A percentile compares a stretch with the other conserved stretches of the same genome.
Conservation (phyloP, 1,140 invertebrate species). For the Leptopilina boulardi region DNA sequence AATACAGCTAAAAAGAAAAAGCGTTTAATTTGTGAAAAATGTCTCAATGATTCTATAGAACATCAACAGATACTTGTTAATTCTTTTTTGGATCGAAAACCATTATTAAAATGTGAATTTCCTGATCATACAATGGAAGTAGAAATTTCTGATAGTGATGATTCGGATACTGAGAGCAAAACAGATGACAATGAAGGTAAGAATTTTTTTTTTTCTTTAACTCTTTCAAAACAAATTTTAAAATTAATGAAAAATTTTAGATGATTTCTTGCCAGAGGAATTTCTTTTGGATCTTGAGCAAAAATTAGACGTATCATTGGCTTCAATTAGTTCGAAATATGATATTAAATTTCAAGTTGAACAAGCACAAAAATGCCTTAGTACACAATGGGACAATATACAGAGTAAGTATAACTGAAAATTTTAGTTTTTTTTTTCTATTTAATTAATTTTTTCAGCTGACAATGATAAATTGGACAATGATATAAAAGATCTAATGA, state of each 20-base stretch:
- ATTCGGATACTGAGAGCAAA: conserved; percentile 73
- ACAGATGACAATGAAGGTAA: conserved; percentile 45
- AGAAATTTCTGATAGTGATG: conserved; percentile 77
- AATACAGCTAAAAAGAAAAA: conserved; percentile 73
- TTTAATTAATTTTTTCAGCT: conserved; percentile 46
- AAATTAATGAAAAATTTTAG: conserved; percentile 40
- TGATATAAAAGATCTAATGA: conserved; percentile 62
- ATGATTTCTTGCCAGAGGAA: conserved; percentile 60
- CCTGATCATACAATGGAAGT: conserved; percentile 78
- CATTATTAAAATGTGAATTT: conserved; percentile 73
- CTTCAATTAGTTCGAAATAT: conserved; percentile 62
- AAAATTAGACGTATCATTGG: conserved; percentile 62
- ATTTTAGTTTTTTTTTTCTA: background rate
- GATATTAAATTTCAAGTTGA: conserved; percentile 68
- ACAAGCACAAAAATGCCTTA: conserved; percentile 58
- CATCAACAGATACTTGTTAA: conserved; percentile 71
- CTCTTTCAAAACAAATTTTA: conserved; percentile 33
- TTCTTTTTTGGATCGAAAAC: conserved; percentile 66
- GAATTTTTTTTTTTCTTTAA: too few relatives aligned
- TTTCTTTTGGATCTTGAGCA: conserved; percentile 35
- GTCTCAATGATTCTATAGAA: conserved; percentile 71
- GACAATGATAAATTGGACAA: conserved; percentile 57
- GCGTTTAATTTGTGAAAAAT: conserved; percentile 74
- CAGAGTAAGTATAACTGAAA: conserved; percentile 50
- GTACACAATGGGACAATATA: conserved; percentile 58